These are phyloP conservation scores for Rotaria sp. DNA, from an alignment of 2,888 invertebrate genomes.

Conservation along the genomic window DNA sequence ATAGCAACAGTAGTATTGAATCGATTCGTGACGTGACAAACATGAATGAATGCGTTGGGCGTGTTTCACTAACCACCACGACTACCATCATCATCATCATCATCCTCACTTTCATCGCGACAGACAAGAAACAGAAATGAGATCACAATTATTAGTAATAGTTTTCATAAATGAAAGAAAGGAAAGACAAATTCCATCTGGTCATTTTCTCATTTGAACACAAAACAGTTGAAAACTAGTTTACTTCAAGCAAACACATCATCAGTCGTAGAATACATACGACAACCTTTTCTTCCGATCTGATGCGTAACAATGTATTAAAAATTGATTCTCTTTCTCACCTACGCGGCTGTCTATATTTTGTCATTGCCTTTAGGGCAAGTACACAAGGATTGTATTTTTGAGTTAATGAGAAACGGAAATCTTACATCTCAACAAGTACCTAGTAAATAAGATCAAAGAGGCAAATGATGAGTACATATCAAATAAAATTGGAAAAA, in stretches of 20 bases:
- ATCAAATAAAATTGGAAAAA: background rate
- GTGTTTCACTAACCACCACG: background rate
- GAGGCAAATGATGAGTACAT: background rate
- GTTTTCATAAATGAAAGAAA: background rate
- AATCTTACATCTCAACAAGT: conserved; percentile 13
- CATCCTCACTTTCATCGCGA: background rate
- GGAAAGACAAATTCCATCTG: background rate
- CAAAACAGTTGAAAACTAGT: background rate
- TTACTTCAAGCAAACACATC: conserved; percentile 13
- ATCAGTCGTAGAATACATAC: background rate
- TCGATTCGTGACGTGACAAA: conserved; percentile 9
- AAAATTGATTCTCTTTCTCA: background rate
- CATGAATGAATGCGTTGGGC: background rate
- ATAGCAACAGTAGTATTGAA: background rate
- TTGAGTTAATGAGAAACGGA: conserved; percentile 15
- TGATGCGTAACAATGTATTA: conserved; percentile 15
- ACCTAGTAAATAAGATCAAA: conserved; percentile 1
- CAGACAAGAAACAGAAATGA: background rate
- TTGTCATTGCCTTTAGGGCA: background rate
- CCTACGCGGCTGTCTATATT: background rate
- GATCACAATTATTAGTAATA: background rate
- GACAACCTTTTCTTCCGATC: background rate
- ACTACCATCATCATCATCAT: background rate
- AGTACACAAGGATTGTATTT: background rate
- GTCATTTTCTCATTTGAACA: conserved; percentile 1